Conservation (phyloP, 35 echinoderm and acorn worm genomes). For the Heliocidaris erythrogramma region DNA sequence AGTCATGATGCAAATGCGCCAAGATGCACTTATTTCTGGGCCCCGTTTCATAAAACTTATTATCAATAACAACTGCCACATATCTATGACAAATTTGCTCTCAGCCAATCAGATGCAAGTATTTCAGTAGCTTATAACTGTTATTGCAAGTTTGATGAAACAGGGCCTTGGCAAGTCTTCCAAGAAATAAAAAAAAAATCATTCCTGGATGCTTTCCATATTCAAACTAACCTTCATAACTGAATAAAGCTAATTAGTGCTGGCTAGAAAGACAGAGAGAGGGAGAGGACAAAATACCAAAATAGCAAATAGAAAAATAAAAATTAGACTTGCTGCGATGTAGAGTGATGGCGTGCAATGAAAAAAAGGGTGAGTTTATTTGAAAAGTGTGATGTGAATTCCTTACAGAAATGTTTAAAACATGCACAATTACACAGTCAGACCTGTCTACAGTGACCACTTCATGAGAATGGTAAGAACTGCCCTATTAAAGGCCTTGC, state of each 20-base stretch:
- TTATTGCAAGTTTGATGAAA: too few relatives aligned
- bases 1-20: background rate
- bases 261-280: background rate
- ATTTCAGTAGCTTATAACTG: too few relatives aligned
- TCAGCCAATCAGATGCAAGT: too few relatives aligned
- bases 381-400: too few relatives aligned
- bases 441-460: too few relatives aligned
- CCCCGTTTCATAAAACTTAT: too few relatives aligned
- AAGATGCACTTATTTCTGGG: background rate
- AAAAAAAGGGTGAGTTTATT: background rate
- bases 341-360: background rate
- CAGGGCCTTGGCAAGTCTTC: background rate
- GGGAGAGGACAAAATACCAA: background rate
- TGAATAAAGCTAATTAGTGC: conserved; percentile 12
- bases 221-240: background rate
- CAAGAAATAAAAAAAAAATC: background rate
- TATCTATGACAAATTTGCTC: too few relatives aligned
- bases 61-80: too few relatives aligned
- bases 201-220: background rate
- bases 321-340: background rate
- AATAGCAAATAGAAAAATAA: background rate
- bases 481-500: too few relatives aligned
- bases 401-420: too few relatives aligned
- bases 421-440: too few relatives aligned
- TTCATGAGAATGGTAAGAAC: too few relatives aligned